phyloP scores from a whole-genome alignment of 1,140 invertebrate genomes.

The Drosophila kepulauana region DNA sequence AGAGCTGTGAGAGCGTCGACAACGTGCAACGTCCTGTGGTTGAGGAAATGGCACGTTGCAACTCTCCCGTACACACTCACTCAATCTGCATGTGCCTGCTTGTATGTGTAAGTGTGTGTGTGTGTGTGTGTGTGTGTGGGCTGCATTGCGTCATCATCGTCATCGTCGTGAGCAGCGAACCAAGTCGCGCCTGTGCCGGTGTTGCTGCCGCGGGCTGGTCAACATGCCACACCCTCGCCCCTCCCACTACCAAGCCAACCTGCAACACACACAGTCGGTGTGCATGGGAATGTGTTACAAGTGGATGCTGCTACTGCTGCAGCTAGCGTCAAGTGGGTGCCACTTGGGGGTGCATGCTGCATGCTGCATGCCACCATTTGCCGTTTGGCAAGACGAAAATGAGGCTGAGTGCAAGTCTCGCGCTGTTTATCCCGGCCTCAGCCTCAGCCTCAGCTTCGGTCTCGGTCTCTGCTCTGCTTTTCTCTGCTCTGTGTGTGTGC shows the following conservation, averaged over 20 bases:
- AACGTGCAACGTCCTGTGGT: constrained; percentile 7
- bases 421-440: constrained; percentile 51
- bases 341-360: constrained; percentile 22
- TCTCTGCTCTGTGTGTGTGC: constrained; percentile 32
- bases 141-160: constrained; percentile 59
- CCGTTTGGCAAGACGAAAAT: constrained; percentile 60
- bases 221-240: constrained; percentile 29
- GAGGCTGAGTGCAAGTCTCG: constrained; percentile 73
- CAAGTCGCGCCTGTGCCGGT: constrained; percentile 50
- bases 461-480: constrained; percentile 37
- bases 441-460: constrained; percentile 33
- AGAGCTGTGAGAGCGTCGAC: constrained; percentile 34
- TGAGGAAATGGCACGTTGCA: constrained; percentile 48
- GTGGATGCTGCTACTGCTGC: constrained; percentile 57
- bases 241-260: background rate
- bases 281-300: constrained; percentile 73
- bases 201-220: constrained; percentile 56
- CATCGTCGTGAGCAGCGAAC: constrained; percentile 49
- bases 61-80: constrained; percentile 34
- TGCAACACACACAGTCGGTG: background rate
- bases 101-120: constrained; percentile 19
- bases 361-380: background rate
- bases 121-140: constrained; percentile 15
- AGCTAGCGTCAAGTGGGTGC: constrained; percentile 37
- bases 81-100: constrained; percentile 17